Evolutionary conservation across 2,888 invertebrate species (phyloP).

Genomic region (Melieria picta): DNA sequence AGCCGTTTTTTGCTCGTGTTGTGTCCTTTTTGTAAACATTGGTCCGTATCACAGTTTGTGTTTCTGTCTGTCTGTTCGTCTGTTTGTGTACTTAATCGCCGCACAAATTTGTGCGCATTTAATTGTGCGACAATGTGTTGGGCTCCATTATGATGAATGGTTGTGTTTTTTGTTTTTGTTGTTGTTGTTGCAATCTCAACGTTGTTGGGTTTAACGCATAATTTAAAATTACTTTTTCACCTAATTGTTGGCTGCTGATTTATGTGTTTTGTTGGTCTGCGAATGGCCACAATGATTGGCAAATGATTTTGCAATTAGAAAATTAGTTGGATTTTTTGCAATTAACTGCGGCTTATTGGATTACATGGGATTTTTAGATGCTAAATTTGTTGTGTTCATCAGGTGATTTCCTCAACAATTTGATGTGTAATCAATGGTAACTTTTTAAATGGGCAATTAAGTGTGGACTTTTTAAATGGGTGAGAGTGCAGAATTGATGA

Average conservation of each 20-base stretch:
- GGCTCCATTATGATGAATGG: constrained; percentile 29
- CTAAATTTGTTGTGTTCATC: too few species aligned
- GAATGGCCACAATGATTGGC: constrained; percentile 14
- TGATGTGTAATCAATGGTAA: too few species aligned
- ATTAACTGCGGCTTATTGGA: constrained; percentile 24
- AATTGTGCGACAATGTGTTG: constrained; percentile 36
- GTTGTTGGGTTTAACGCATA: too few species aligned
- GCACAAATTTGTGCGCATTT: constrained; percentile 6
- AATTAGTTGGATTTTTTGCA: constrained; percentile 30
- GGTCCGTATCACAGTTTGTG: background rate
- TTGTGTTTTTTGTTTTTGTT: too few species aligned
- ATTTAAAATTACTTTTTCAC: too few species aligned
- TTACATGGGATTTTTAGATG: too few species aligned
- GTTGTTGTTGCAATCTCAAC: too few species aligned
- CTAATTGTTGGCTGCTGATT: too few species aligned
- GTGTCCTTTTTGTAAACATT: background rate
- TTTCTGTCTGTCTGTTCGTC: background rate
- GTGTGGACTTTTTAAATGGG: too few species aligned
- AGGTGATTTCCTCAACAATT: too few species aligned
- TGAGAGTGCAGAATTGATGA: too few species aligned
- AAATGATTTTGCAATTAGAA: constrained; percentile 32
- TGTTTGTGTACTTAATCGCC: background rate
- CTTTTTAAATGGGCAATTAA: too few species aligned
- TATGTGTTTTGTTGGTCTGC: background rate
- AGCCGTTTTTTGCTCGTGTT: background rate